Evolutionary conservation across 2,797 vertebrate genomes (phyloP).

Genomic region (Cichlasoma orientale): DNA sequence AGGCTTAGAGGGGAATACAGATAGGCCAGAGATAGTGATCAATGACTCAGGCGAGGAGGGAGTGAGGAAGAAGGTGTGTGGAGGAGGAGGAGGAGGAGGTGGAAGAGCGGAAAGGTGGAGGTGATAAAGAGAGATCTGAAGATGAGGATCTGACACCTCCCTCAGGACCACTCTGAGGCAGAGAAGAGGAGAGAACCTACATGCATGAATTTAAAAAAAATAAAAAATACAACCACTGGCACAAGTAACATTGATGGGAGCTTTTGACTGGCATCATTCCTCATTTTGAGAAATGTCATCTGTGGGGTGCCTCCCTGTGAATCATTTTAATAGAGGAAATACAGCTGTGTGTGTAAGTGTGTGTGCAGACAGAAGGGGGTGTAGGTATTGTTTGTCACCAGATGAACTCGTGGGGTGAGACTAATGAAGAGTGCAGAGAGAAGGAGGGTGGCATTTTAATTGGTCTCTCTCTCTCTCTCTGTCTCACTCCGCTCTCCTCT

Average conservation of each 20-base stretch:
- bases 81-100: conserved; percentile 10
- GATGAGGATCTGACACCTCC: conserved; percentile 46
- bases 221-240: conserved; percentile 32
- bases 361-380: conserved; percentile 47
- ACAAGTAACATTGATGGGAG: conserved; percentile 55
- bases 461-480: conserved; percentile 52
- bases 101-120: conserved; percentile 13
- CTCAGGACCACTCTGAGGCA: conserved; percentile 34
- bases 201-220: conserved; percentile 39
- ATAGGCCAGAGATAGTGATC: conserved; percentile 58
- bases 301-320: conserved; percentile 69
- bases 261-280: conserved; percentile 73
- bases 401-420: conserved; percentile 77
- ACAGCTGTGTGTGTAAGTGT: conserved; percentile 60
- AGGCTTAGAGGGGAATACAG: conserved; percentile 67
- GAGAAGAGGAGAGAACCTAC: conserved; percentile 28
- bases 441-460: conserved; percentile 79
- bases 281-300: conserved; percentile 78
- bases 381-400: conserved; percentile 78
- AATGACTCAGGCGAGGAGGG: conserved; percentile 40
- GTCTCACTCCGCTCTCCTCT: conserved; percentile 32
- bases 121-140: conserved; percentile 44
- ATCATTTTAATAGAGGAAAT: conserved; percentile 77
- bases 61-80: conserved; percentile 23
- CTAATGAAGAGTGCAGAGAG: conserved; percentile 77